phyloP scores from a whole-genome alignment of 2,888 invertebrate species.

The Aproaerema taeniolella region DNA sequence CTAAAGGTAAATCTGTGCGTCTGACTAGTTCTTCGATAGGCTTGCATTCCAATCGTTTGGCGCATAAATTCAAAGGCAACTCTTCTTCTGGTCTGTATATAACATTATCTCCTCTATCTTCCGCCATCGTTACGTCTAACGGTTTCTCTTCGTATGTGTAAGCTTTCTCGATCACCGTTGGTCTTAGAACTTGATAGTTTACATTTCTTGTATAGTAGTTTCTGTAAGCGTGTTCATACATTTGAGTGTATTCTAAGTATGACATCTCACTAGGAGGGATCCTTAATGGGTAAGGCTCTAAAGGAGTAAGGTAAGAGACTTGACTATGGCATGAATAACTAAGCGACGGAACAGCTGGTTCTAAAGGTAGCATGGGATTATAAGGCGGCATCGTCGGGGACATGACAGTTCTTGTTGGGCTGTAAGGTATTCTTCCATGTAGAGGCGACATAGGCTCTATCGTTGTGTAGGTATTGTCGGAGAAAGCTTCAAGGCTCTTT shows the following conservation, averaged over 20 bases:
- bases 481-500: constrained; percentile 36
- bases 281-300: constrained; percentile 51
- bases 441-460: constrained; percentile 38
- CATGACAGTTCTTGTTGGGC: constrained; percentile 31
- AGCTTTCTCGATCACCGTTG: constrained; percentile 47
- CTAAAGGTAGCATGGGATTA: constrained; percentile 33
- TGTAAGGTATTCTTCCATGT: constrained; percentile 30
- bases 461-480: constrained; percentile 30
- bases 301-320: constrained; percentile 44
- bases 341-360: constrained; percentile 30
- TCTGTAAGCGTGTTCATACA: constrained; percentile 65
- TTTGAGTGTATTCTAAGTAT: constrained; percentile 59
- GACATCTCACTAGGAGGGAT: constrained; percentile 61
- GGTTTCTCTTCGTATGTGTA: constrained; percentile 44
- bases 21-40: constrained; percentile 58
- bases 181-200: constrained; percentile 45
- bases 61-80: constrained; percentile 62
- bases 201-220: constrained; percentile 49
- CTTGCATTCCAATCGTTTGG: constrained; percentile 49
- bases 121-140: constrained; percentile 32
- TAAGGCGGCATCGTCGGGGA: constrained; percentile 40
- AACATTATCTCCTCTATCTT: constrained; percentile 22
- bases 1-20: constrained; percentile 76
- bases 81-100: constrained; percentile 39
- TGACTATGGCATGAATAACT: constrained; percentile 41